Conservation (phyloP, 2,113 vertebrate species). For the Zosterops lateralis region DNA sequence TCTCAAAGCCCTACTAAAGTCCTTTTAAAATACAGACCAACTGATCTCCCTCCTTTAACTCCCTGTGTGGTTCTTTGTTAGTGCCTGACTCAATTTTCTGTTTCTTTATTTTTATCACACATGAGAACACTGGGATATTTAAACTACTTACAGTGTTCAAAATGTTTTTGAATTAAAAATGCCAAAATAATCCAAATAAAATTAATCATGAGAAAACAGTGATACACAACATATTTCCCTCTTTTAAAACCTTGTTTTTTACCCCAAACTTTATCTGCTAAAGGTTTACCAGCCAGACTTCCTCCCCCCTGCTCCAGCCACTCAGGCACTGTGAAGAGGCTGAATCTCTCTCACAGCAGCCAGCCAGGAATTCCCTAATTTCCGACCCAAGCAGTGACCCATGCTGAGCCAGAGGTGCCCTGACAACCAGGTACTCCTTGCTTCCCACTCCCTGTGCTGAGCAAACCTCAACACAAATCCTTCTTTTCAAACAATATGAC, state of each 20-base stretch:
- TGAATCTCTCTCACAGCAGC: neutral
- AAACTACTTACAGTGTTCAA: neutral
- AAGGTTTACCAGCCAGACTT: constrained; percentile 17
- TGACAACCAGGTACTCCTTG: neutral
- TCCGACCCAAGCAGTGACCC: neutral
- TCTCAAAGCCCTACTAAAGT: neutral
- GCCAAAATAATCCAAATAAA: neutral
- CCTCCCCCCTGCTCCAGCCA: neutral
- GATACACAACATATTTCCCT: neutral
- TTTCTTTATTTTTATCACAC: neutral
- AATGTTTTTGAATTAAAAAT: neutral
- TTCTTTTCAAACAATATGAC: neutral
- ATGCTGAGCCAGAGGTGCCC: neutral
- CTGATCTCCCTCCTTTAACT: neutral
- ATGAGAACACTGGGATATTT: neutral
- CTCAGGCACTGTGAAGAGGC: neutral
- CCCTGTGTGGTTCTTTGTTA: neutral
- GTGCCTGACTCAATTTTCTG: neutral
- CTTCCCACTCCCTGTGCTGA: neutral
- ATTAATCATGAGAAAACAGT: neutral
- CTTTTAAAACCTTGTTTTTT: neutral
- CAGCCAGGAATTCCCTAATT: constrained; percentile 35
- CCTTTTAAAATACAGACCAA: neutral
- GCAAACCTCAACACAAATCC: neutral
- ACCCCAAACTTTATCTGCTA: constrained; percentile 4